A percentile compares a stretch with the other conserved stretches of the same genome.
These are phyloP conservation scores for Petrolisthes cinctipes DNA, from an alignment of 2,888 invertebrate species.

Conservation along the genomic window DNA sequence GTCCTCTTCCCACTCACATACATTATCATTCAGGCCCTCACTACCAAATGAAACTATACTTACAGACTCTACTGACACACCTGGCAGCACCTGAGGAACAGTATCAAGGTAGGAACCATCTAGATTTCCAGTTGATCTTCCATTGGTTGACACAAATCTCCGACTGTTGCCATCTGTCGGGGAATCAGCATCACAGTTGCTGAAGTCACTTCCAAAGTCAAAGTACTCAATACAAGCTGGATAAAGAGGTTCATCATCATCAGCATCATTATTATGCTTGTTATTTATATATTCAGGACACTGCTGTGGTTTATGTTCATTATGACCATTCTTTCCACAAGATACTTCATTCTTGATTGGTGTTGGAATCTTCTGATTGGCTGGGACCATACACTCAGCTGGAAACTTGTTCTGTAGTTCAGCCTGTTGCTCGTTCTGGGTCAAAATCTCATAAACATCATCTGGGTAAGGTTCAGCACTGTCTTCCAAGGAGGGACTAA, in stretches of 20 bases:
- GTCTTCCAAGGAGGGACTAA: not conserved
- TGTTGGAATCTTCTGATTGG: too few species aligned
- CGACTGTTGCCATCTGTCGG: not conserved
- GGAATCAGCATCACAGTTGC: not conserved
- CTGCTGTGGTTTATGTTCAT: not conserved
- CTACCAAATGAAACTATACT: too few species aligned
- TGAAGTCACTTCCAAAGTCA: conserved; percentile 51
- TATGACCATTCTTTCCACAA: not conserved
- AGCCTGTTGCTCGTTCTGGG: not conserved
- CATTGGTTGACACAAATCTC: not conserved
- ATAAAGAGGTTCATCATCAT: conserved; percentile 29
- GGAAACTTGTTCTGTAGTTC: not conserved
- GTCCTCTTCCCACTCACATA: too few species aligned
- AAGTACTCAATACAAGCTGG: conserved; percentile 43
- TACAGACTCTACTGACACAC: too few species aligned
- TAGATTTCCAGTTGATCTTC: conserved; percentile 1
- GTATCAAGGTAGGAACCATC: not conserved
- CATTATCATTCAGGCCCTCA: too few species aligned
- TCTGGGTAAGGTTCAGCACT: not conserved
- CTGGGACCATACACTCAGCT: too few species aligned
- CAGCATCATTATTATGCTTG: too few species aligned
- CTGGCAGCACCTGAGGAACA: too few species aligned
- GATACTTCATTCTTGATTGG: not conserved
- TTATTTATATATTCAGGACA: too few species aligned
- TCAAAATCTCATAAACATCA: not conserved